Percentiles rank a stretch among this genome's conserved stretches.
These are phyloP conservation scores for Timandra comae DNA, from an alignment of 2,888 invertebrate species.

Conservation along the genomic window DNA sequence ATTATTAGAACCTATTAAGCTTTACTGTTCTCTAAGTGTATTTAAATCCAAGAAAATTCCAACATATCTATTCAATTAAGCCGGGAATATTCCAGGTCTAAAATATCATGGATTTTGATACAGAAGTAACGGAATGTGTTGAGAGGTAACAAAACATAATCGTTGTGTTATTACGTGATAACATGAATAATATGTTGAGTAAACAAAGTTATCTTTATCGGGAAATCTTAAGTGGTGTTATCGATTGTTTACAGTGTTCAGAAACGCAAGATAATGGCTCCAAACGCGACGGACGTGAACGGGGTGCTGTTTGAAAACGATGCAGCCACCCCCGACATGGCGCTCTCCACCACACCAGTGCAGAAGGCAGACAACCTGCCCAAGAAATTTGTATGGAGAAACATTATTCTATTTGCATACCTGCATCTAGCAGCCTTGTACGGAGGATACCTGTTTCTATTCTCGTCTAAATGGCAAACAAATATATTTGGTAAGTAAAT, in stretches of 20 bases:
- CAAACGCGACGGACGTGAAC: conserved; percentile 58
- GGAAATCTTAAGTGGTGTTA: conserved; percentile 7
- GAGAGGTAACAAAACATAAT: conserved; percentile 18
- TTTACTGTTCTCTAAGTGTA: too few relatives aligned
- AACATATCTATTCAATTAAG: too few relatives aligned
- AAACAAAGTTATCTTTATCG: conserved; percentile 7
- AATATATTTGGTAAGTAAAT: conserved; percentile 80
- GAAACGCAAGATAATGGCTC: conserved; percentile 50
- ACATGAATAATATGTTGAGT: conserved; percentile 3
- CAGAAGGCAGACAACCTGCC: conserved; percentile 75
- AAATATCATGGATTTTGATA: conserved; percentile 31
- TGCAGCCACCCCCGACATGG: conserved; percentile 64
- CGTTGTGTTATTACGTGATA: conserved; percentile 1
- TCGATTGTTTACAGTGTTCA: conserved; percentile 26
- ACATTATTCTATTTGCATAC: conserved; percentile 85
- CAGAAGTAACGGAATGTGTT: conserved; percentile 27
- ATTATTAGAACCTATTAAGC: too few relatives aligned
- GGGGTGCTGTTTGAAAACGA: conserved; percentile 69
- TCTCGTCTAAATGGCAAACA: conserved; percentile 85
- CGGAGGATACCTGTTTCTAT: conserved; percentile 83
- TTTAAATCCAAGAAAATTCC: too few relatives aligned
- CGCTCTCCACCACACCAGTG: conserved; percentile 49
- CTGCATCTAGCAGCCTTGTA: conserved; percentile 86
- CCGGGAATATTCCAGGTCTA: too few relatives aligned
- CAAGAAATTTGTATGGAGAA: conserved; percentile 86